Evolutionary conservation across 2,888 invertebrate species (phyloP), one percentile per base, ranked within the genome.

Genomic region (Epinotia demarniana): DNA sequence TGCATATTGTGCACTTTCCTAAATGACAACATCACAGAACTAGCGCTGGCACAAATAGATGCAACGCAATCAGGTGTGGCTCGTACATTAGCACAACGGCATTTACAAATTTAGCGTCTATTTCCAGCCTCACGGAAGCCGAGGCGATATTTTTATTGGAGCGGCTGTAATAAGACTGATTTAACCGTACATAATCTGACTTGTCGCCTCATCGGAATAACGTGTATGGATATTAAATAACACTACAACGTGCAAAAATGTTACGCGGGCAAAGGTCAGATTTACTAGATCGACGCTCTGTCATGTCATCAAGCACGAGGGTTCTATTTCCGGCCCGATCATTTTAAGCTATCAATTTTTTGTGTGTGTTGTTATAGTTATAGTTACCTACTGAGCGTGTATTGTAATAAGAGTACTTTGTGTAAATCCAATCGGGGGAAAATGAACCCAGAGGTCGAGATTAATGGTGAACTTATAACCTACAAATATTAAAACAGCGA

Each of bases 31-130:
- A 80, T 84, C 85, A 83, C 82, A 81, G 77, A 79, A 91, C 91
- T 91, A 91, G 89, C 92, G 91, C 90, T 86, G 86, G 78, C 87
- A 82, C 85, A 90, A 92, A 92, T 92, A 92, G 82, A 82, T 73
- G 77, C 81, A 78, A 78, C 79, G 72, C 76, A 79, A 77, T 76
- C 80, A 83, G 82, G 85, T 83, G 82, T 82, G 82, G 78, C 79
- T 80, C 77, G 73, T 77, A 78, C 78, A 80, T 84, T 84, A 84
- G 78, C 82, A 80, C 77, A 43, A 67, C 69, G 63, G 61, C 75
- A 72, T 77, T 79, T 74, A 77, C 79, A 78, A 77, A 77, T 81
- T 78, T 78, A 72, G 76, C 19, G 75, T 75, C 81, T 87, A 87
- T 87, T 86, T 87, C 79, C 77, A 83, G 77, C 81, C 75, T 81